Percentiles rank a stretch among this genome's conserved stretches.
phyloP scores from a whole-genome alignment of 2,888 invertebrate species.

The Hydropsyche betteni region DNA sequence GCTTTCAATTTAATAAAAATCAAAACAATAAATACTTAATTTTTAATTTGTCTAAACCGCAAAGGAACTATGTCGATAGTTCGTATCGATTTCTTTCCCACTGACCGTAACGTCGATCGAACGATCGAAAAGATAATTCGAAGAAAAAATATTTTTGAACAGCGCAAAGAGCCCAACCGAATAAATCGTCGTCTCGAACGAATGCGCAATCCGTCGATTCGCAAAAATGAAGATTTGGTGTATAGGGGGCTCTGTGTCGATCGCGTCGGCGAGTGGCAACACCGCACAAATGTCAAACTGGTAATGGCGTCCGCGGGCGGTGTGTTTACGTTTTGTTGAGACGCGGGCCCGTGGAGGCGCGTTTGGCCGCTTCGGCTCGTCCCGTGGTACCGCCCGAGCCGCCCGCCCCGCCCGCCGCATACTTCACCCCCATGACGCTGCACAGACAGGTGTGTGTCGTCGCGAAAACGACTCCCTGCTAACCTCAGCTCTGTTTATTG shows the following conservation, averaged over 20 bases:
- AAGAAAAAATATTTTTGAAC: too few species aligned
- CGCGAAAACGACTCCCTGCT: not conserved
- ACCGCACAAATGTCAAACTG: constrained; percentile 51
- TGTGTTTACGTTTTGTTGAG: constrained; percentile 50
- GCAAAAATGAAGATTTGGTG: too few species aligned
- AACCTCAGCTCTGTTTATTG: constrained; percentile 26
- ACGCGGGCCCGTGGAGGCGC: constrained; percentile 7
- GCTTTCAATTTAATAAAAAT: too few species aligned
- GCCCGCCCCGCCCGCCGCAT: constrained; percentile 15
- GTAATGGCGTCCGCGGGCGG: constrained; percentile 51
- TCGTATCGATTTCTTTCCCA: too few species aligned
- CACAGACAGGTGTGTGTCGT: constrained; percentile 50
- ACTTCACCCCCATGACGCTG: constrained; percentile 51
- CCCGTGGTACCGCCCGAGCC: not conserved
- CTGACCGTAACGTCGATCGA: too few species aligned
- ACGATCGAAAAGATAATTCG: too few species aligned
- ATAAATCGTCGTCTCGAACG: too few species aligned
- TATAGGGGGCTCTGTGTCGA: not conserved
- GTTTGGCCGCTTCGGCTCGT: constrained; percentile 1
- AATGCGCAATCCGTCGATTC: not conserved
- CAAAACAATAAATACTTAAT: too few species aligned
- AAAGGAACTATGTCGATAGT: too few species aligned
- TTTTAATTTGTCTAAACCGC: too few species aligned
- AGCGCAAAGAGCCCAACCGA: too few species aligned
- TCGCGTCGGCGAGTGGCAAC: constrained; percentile 42